A percentile compares a stretch with the other conserved stretches of the same genome.
Conservation (phyloP, 2,113 vertebrate species). For the Hyaena hyaena region DNA sequence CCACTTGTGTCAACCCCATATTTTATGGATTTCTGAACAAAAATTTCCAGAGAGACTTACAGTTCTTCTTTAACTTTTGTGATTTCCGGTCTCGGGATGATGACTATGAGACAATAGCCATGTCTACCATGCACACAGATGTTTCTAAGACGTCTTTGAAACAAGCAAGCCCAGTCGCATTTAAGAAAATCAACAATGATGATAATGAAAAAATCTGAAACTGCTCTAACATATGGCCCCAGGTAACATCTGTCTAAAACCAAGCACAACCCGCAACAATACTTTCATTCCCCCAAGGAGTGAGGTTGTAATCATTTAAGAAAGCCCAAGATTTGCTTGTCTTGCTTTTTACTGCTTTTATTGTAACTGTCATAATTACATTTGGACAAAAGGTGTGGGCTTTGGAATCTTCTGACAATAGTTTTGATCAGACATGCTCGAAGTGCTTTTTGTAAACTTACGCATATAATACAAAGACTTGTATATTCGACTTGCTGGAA, state of each 20-base stretch:
- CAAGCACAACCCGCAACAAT: slow-evolving; percentile 76
- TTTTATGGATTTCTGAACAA: slow-evolving; percentile 95
- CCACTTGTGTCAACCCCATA: slow-evolving; percentile 93
- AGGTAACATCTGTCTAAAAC: slow-evolving; percentile 64
- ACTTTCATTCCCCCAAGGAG: slow-evolving; percentile 62
- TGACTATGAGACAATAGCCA: slow-evolving; percentile 93
- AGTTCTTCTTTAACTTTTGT: slow-evolving; percentile 91
- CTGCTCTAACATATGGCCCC: background rate
- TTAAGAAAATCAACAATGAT: slow-evolving; percentile 85
- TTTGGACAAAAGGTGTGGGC: slow-evolving; percentile 64
- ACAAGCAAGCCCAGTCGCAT: slow-evolving; percentile 86
- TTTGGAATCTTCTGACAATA: slow-evolving; percentile 65
- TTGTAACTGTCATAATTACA: slow-evolving; percentile 55
- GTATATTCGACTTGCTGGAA: slow-evolving; percentile 69
- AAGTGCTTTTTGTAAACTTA: slow-evolving; percentile 66
- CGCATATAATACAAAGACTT: slow-evolving; percentile 32
- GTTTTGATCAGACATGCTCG: slow-evolving; percentile 62
- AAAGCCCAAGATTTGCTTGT: slow-evolving; percentile 55
- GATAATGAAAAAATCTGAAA: slow-evolving; percentile 84
- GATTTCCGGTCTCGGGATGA: slow-evolving; percentile 89
- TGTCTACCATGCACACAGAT: slow-evolving; percentile 94
- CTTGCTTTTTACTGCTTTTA: slow-evolving; percentile 75
- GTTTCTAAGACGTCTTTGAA: slow-evolving; percentile 92
- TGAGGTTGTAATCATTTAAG: slow-evolving; percentile 61
- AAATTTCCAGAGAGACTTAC: slow-evolving; percentile 93